These are phyloP conservation scores for Leucania comma DNA, from an alignment of 2,888 invertebrate species.

Conservation along the genomic window DNA sequence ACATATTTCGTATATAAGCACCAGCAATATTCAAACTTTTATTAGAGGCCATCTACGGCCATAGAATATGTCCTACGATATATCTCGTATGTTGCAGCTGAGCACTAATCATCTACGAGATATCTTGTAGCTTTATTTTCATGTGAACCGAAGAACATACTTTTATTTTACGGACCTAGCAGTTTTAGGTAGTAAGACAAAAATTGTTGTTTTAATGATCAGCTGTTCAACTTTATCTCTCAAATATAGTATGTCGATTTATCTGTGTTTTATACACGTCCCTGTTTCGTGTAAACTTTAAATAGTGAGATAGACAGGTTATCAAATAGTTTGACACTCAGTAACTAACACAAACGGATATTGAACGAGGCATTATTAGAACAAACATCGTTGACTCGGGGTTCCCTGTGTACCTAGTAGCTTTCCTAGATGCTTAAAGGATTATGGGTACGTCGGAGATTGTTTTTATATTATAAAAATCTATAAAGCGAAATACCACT, in stretches of 20 bases:
- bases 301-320: constrained; percentile 44
- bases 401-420: neutral
- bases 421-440: neutral
- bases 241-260: neutral
- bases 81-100: too few species aligned
- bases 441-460: too few species aligned
- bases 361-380: neutral
- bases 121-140: too few species aligned
- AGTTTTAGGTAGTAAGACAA: neutral
- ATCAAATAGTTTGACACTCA: constrained; percentile 31
- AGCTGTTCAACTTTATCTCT: constrained; percentile 43
- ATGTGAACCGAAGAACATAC: too few species aligned
- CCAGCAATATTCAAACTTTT: too few species aligned
- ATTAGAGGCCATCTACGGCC: too few species aligned
- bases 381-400: neutral
- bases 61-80: too few species aligned
- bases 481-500: too few species aligned
- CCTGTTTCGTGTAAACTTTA: constrained; percentile 34
- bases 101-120: too few species aligned
- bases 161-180: neutral
- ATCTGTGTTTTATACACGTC: constrained; percentile 29
- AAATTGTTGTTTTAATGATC: constrained; percentile 20
- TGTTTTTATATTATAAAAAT: too few species aligned
- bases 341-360: neutral
- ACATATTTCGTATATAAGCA: too few species aligned